Conservation (phyloP, 2,113 vertebrate species). For the Chlorodrepanis virens region DNA sequence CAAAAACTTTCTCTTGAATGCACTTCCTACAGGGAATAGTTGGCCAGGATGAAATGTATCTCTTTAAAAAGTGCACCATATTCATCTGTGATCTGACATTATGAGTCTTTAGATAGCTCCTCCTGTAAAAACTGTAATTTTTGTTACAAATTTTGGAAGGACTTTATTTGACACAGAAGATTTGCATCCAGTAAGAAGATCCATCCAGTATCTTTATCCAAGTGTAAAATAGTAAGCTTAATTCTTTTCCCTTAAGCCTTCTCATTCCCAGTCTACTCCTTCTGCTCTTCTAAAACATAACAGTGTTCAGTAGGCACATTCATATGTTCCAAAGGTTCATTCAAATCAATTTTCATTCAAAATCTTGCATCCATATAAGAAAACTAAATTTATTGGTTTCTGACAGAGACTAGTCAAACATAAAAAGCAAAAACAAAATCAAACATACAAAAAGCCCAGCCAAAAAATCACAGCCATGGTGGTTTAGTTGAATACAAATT, state of each 20-base stretch:
- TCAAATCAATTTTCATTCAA: not conserved
- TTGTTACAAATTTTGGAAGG: not conserved
- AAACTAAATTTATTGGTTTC: not conserved
- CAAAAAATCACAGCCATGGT: not conserved
- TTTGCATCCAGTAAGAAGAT: too few species aligned
- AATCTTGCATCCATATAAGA: not conserved
- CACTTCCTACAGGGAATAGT: not conserved
- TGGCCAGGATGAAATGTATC: not conserved
- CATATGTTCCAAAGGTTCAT: not conserved
- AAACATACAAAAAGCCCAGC: accelerated
- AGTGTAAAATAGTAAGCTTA: not conserved
- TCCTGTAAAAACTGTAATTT: not conserved
- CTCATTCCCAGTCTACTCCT: not conserved
- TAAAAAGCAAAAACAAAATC: not conserved
- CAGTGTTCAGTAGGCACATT: not conserved
- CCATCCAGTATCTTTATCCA: not conserved
- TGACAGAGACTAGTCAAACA: not conserved
- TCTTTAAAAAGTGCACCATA: not conserved
- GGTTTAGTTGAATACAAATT: not conserved
- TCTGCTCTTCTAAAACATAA: not conserved
- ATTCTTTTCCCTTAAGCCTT: not conserved
- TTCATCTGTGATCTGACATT: not conserved
- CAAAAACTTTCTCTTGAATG: not conserved
- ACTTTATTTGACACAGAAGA: not conserved
- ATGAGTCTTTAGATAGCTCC: not conserved